Evolutionary conservation across 2,797 vertebrate species (phyloP), one percentile per base, ranked within the genome.

Genomic region (Amniataba percoides): DNA sequence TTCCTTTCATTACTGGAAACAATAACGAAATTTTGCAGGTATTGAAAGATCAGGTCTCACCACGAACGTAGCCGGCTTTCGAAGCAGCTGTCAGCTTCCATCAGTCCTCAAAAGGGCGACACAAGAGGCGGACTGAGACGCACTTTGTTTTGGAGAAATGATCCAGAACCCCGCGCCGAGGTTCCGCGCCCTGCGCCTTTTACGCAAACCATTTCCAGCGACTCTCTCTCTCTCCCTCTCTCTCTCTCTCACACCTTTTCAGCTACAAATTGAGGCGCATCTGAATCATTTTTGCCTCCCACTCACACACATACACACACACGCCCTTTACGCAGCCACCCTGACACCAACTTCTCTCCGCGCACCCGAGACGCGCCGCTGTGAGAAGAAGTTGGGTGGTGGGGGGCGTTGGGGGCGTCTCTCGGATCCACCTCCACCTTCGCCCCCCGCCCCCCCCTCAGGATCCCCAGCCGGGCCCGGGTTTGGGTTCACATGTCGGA

Each of bases 81-180:
- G 49, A 82, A 55, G 81, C 77, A 73, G 72, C 60, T 85, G 85
- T 88, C 92, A 82, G 81, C 89, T 91, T 92, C 92, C 95, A 95
- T 94, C 80, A 77, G 93, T 85, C 75, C 87, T 77, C 56, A 78
- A 18, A 63, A 46, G 49, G 42, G 66, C 52, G 43, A 36, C 43
- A 42, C 63, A 36, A 70, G 34, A 55, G 34, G 66, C 5, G 21
- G 53, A 67, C 52, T 21, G 68, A 77, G 7, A 8, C 16, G 4
- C 16, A 5, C 46, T 70, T 63, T 14, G 59, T 74, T 75, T 69
- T 70, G 40, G 40, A 74, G 70, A 76, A 63, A 72, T 39, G 43
- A 76, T 65, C 84, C 88, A 81, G 81, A 56, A 75, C 60, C 72
- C 60, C 83, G 74, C 69, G 71, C 16, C 51, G 73, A 78, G 63